Evolutionary conservation across 2,113 vertebrate species (phyloP), one percentile per base, ranked within the genome.

Genomic region (Sporophila hypoxantha): DNA sequence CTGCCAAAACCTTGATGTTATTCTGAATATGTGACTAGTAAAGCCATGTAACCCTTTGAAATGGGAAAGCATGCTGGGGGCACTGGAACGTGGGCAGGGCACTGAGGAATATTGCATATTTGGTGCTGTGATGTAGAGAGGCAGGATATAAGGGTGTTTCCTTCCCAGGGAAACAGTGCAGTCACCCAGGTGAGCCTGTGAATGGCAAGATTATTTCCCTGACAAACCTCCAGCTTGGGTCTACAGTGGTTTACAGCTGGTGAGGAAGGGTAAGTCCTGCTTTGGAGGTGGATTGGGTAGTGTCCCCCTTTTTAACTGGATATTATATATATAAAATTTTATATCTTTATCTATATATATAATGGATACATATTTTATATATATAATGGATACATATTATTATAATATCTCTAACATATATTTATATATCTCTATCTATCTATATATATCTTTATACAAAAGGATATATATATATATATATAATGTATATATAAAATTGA

Each of bases 221-320:
- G 68, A 42, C 46, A 10, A 88, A 88, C 50, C 32, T 92, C 17
- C 56, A 76, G 19, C 84, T 94, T 26, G 97, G 93, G 8, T 90
- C 96, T 8, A 27, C 22, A 3, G 96, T 97, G 76, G 4, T 2
- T 36, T 97, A 96, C 57, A 36, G 81, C 12, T 97, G n/a, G 97
- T 59, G 27, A 97, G 7, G 27, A 73, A 56, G 97, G 97, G 97
- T 97, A 93, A 97, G 97, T 93, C 32, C 78, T 68, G 53, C 10
- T 2, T 73, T 42, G 21, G 49, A 44, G 47, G 4, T 17, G 41
- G 3, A 4, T 22, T 7, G 10, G 70, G 50, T 59, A 27, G 67
- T 26, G 34, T 19, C 30, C 27, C 32, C 30, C 27, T 82, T 65
- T 68, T 7, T 5, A 6, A 13, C n/a, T n/a, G n/a, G n/a, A n/a